Evolutionary conservation across 2,113 vertebrate genomes (phyloP), one percentile per base, ranked within the genome.

Genomic region (Laticauda colubrina): DNA sequence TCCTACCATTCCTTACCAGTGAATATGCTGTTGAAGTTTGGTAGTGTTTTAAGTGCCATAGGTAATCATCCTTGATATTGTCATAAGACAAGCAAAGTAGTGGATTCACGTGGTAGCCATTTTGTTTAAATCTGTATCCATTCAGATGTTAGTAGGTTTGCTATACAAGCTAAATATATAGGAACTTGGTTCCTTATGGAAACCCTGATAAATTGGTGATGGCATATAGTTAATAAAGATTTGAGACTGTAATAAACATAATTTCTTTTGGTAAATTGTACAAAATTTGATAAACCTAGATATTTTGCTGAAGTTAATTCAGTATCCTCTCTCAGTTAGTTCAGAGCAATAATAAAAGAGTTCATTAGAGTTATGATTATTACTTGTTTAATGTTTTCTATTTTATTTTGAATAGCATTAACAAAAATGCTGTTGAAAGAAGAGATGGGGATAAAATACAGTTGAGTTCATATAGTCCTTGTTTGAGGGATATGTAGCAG

Each of bases 251-350:
- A 89, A 39, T 56, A 89, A 57, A 57, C 9, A 3, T 55, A 3
- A 0, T 54, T 39, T 54, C 6, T 87, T 26, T 29, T 87, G 48
- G 39, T 85, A 45, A 85, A 21, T 85, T 39, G 57, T 59, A 93
- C 91, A 89, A 93, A 92, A 15, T 4, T 43, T n/a, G 90, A 86
- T 87, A 91, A 14, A 29, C 86, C 54, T 20, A n/a, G 90, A 89
- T 0, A 2, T 56, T 89, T 88, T 90, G 88, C 90, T 90, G 92
- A 61, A 88, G 54, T 51, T 89, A 9, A 57, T 4, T 14, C 43
- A 94, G 64, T 96, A 93, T 95, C 95, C 94, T 81, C 34, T 96
- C 91, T 92, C 86, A 95, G 59, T 61, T 5, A 64, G 85, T 91
- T n/a, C 57, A 94, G 55, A 34, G 3, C 54, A 4, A 11, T 95